A percentile compares a stretch with the other conserved stretches of the same genome.
These are phyloP conservation scores for Harpagoxenus sublaevis DNA, from an alignment of 2,888 invertebrate species.

Conservation along the genomic window DNA sequence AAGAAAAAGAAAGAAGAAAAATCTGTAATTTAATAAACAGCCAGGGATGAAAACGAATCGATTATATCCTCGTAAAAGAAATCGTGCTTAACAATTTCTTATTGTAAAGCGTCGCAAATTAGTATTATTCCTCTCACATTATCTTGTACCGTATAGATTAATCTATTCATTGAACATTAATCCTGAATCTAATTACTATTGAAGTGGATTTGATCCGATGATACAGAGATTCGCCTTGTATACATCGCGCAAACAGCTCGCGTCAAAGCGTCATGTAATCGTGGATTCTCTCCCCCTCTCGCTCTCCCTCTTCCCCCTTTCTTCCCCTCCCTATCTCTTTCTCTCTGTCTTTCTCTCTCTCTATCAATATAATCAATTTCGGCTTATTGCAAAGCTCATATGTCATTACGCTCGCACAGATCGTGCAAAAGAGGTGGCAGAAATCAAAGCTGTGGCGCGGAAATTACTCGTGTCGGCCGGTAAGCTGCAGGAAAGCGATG, in stretches of 20 bases:
- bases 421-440: constrained; percentile 29
- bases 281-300: not conserved
- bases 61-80: not conserved
- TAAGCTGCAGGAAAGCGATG: constrained; percentile 32
- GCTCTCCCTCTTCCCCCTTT: not conserved
- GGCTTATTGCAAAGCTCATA: constrained; percentile 37
- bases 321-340: not conserved
- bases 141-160: not conserved
- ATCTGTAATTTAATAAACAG: not conserved
- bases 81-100: not conserved
- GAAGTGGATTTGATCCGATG: not conserved
- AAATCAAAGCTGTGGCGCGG: constrained; percentile 38
- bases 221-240: not conserved
- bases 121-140: not conserved
- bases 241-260: not conserved
- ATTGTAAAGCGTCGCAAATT: not conserved
- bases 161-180: constrained; percentile 16
- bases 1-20: not conserved
- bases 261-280: constrained; percentile 16
- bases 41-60: not conserved
- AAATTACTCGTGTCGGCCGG: constrained; percentile 36
- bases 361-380: constrained; percentile 23
- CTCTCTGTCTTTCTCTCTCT: not conserved
- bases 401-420: constrained; percentile 8
- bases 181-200: constrained; percentile 6